Base-by-base conservation (phyloP, 2,888 invertebrate genomes). In the Autographa pulchrina region DNA sequence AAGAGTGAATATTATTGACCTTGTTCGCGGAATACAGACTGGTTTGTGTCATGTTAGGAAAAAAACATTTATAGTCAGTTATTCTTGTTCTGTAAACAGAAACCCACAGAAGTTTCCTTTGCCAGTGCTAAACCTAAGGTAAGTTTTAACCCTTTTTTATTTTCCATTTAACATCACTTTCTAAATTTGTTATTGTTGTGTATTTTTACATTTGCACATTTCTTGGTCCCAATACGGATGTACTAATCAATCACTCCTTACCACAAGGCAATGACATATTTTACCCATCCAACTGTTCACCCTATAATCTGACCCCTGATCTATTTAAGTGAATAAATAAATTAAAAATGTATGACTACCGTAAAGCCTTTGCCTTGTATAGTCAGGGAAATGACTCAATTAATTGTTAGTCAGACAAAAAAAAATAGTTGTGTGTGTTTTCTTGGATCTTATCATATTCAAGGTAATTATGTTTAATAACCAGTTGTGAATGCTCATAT, bases 1-100 rank as follows among this genome's bases (percentile, higher is more conserved):
- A 72, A 62, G 54, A 60, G 56, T 48, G 72, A 69, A 75, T 83
- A 72, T 60, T 71, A 77, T 79, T 84, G 82, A 81, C 82, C 82
- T 82, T 82, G 82, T 74, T 75, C 74, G 71, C 71, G 59, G 54
- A 75, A 75, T 25, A 64, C 71, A 60, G 66, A 83, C 80, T 72
- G 77, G 79, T 76, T 83, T 76, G 32, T 70, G 65, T 76, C 59
- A 59, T 69, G 61, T 70, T 65, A 18, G 41, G 60, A 70, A 78
- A 78, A 74, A 74, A 20, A 61, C 25, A 73, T 73, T 63, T 62
- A 65, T 32, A 43, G 20, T 41, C 54, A 70, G 74, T 72, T 79
- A 76, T 74, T 69, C 72, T 54, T 54, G 62, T 65, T 58, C 62
- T 65, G 3, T 58, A 67, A 58, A 71, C 60, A 71, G 41, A 62